Base-by-base conservation (phyloP, 2,113 vertebrate species). In the Orthonyx spaldingii region DNA sequence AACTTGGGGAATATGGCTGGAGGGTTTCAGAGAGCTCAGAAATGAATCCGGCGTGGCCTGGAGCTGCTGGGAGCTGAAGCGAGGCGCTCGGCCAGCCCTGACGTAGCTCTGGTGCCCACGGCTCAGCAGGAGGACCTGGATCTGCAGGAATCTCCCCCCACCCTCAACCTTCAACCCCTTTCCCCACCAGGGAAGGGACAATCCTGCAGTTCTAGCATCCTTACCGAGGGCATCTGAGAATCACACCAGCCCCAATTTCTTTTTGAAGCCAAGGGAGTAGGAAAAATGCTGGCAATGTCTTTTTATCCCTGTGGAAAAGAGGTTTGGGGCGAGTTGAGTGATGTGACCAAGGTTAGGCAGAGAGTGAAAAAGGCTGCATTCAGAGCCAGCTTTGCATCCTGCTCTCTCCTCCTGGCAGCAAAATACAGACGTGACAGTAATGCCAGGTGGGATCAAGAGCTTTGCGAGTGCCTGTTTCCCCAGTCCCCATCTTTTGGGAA, bases 401-500 rank as follows among this genome's bases (percentile, higher is more conserved):
- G 27, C n/a, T n/a, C 27, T 77, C 14, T 16, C 60, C 33, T 78
- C 49, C 18, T 4, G 2, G 41, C 64, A 69, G 64, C 9, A 20
- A 18, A 74, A 68, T 21, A 46, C 26, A 50, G 47, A 16, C 5
- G 20, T n/a, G 17, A 49, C 57, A 70, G 19, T 28, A 63, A 27
- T 4, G 9, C n/a, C 14, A 22, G 75, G 13, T 46, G 33, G 61
- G 52, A 53, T 85, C 37, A 20, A 47, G 37, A 85, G 66, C 21
- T 59, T 66, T 6, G 4, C 15, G 24, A 66, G 10, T 0, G 0
- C n/a, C 46, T 35, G 7, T 60, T 44, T 65, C 16, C 12, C 30
- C 1, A 0, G 20, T 20, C 16, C 44, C 14, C 16, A 42, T 19
- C 22, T 78, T 70, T 33, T 61, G 56, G 69, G 42, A 66, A 78